These are phyloP conservation scores for Mechanitis messenoides DNA, from an alignment of 2,888 invertebrate genomes.

Conservation along the genomic window DNA sequence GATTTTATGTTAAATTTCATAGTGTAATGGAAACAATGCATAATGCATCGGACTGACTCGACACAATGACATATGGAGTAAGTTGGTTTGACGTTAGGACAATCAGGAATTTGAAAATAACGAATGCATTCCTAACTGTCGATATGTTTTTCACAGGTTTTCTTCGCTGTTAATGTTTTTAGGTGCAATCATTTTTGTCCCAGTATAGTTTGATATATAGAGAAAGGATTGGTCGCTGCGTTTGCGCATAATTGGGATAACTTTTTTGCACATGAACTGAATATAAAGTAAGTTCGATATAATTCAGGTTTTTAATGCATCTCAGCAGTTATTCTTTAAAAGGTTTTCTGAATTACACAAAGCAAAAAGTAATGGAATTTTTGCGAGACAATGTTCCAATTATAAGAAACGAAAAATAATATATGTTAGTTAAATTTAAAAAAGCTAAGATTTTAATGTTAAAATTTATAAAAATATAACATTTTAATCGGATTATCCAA, in stretches of 20 bases:
- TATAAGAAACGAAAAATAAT: constrained; percentile 16
- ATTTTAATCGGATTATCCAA: too few relatives aligned
- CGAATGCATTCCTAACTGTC: constrained; percentile 42
- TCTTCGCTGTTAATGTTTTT: constrained; percentile 51
- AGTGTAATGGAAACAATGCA: constrained; percentile 76
- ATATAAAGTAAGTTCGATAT: constrained; percentile 62
- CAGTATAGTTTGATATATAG: constrained; percentile 60
- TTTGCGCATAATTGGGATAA: constrained; percentile 69
- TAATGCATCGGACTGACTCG: constrained; percentile 63
- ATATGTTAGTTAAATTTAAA: background rate
- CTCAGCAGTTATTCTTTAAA: constrained; percentile 26
- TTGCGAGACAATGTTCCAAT: constrained; percentile 27
- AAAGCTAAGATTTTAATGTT: too few relatives aligned
- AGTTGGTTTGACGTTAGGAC: constrained; percentile 65
- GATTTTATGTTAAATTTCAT: constrained; percentile 73
- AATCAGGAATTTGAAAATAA: constrained; percentile 55
- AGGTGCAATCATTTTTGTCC: constrained; percentile 50
- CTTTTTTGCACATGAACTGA: constrained; percentile 63
- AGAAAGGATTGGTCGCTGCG: constrained; percentile 48
- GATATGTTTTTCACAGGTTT: constrained; percentile 59
- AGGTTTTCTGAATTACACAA: constrained; percentile 20
- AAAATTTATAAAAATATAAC: too few relatives aligned
- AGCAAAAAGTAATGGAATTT: constrained; percentile 25
- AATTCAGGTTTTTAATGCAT: constrained; percentile 54
- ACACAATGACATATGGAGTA: constrained; percentile 72